Base-by-base conservation (phyloP, 2,888 invertebrate genomes). In the Dicranocentrus wangi region DNA sequence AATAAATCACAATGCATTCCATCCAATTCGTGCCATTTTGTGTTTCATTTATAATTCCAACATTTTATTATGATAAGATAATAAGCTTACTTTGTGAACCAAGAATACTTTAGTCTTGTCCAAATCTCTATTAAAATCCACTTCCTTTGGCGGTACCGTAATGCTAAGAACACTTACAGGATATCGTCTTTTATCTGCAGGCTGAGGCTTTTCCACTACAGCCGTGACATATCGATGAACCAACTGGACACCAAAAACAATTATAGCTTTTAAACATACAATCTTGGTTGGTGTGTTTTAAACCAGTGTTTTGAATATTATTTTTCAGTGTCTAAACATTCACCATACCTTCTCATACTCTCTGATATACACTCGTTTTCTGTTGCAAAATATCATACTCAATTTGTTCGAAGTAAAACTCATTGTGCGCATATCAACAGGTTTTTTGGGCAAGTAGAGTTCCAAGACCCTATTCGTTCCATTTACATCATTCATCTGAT, bases 61-160 rank as follows among this genome's bases (percentile, higher is more conserved):
- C n/a, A n/a, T n/a, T n/a, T n/a, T n/a, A 32, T 55, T 21, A 32
- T 17, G 21, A 15, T 70, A 53, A 5, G 23, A 21, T 2, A 13
- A 42, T 10, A 51, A 17, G 25, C 39, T 51, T 88, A 91, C 91
- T 88, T 90, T 88, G 83, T 90, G 88, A 58, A 90, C 89, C 1
- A 92, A 87, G 53, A 91, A 87, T 47, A 92, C 89, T 86, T 88
- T 89, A 43, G 90, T 90, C 88, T 92, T 92, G 88, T 92, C 91
- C 1, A 92, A 91, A 81, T 92, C 92, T 58, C 91, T 86, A 88
- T 92, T 92, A 42, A 92, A 90, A 88, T 92, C 92, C 27, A 91
- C 83, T 21, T 89, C 88, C 27, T 87, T 86, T 8, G 90, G 87
- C 17, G 90, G 89, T 1, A 91, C 84, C 19, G 86, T 87, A 28